Conservation (phyloP, 2,888 invertebrate species). For the Cephus runcator region DNA sequence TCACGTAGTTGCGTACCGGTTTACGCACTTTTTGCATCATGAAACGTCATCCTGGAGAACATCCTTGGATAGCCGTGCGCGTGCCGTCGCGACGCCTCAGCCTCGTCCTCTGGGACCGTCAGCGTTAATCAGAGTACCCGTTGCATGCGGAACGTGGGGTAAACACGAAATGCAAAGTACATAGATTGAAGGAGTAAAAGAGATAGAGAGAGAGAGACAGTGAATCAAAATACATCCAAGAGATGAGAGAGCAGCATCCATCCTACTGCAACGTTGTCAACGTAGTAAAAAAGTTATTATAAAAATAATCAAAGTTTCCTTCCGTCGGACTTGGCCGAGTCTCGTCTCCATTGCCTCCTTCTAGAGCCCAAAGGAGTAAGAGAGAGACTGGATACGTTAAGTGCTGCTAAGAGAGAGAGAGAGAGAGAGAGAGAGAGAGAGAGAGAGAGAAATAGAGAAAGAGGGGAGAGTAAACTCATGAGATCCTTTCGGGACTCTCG, state of each 20-base stretch:
- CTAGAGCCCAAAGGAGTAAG: neutral
- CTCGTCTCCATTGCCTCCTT: neutral
- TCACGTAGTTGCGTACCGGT: constrained; percentile 10
- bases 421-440: constrained; percentile 4
- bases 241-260: constrained; percentile 18
- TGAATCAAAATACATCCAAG: constrained; percentile 12
- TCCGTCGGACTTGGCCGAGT: constrained; percentile 13
- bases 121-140: neutral
- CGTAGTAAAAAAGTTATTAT: constrained; percentile 52
- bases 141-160: neutral
- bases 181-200: neutral
- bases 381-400: neutral
- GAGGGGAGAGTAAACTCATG: constrained; percentile 22
- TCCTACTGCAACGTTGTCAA: neutral
- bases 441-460: constrained; percentile 27
- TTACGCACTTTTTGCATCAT: neutral
- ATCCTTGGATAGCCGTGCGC: neutral
- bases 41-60: neutral
- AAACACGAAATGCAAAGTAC: neutral
- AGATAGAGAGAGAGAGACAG: neutral
- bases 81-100: neutral
- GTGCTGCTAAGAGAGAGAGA: constrained; percentile 12
- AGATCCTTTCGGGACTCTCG: constrained; percentile 1
- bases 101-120: neutral
- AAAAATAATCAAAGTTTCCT: constrained; percentile 64